Percentiles rank a stretch among this genome's conserved stretches.
Conservation (phyloP, 2,797 vertebrate genomes). For the Geotrypetes seraphini region DNA sequence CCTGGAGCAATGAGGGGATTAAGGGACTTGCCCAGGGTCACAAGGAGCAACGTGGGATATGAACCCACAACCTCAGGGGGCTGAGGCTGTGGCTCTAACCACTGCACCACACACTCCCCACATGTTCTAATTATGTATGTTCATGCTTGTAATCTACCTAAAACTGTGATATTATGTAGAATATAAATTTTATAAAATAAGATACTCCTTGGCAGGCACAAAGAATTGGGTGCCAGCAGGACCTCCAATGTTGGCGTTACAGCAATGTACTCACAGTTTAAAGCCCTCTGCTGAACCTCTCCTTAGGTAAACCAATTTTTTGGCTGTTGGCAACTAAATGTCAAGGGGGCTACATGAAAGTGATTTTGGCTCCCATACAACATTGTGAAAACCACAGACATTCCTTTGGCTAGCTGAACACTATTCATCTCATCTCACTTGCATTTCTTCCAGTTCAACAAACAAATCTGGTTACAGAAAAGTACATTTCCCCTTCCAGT, state of each 20-base stretch:
- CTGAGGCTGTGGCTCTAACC: too few species aligned
- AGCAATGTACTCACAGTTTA: neutral
- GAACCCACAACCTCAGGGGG: too few species aligned
- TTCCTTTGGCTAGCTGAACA: slow-evolving; percentile 25
- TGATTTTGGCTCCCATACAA: slow-evolving; percentile 5
- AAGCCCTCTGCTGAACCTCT: neutral
- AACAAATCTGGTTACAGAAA: slow-evolving; percentile 2
- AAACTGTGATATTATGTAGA: too few species aligned
- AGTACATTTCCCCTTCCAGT: slow-evolving; percentile 6
- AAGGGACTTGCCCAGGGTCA: too few species aligned
- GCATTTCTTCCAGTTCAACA: neutral
- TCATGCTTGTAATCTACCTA: too few species aligned
- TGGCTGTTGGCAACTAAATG: neutral
- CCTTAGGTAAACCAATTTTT: neutral
- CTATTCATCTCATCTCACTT: slow-evolving; percentile 5
- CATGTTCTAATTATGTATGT: too few species aligned
- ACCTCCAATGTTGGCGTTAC: neutral
- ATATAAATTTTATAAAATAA: too few species aligned
- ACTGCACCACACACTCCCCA: too few species aligned
- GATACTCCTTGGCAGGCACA: neutral
- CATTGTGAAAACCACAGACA: slow-evolving; percentile 30
- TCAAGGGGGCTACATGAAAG: slow-evolving; percentile 2
- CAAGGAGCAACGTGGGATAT: too few species aligned
- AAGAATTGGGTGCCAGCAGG: too few species aligned
- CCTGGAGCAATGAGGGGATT: too few species aligned